Evolutionary conservation across 2,113 vertebrate genomes (phyloP).

Genomic region (Dasypus novemcinctus): DNA sequence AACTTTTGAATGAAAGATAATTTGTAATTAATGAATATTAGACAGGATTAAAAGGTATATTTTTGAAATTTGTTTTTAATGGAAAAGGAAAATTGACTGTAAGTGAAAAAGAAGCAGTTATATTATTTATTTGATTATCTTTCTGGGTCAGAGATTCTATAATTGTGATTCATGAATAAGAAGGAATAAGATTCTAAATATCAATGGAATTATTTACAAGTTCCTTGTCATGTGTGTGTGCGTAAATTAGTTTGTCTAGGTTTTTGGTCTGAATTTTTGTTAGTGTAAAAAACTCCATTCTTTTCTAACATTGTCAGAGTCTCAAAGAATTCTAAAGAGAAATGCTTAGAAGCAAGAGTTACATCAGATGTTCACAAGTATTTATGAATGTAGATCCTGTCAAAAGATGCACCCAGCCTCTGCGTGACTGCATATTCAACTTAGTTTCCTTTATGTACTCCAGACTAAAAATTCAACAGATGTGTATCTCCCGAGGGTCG

Average conservation of each 20-base stretch:
- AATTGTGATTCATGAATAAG: background rate
- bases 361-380: background rate
- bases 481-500: background rate
- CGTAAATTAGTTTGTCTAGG: background rate
- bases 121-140: constrained; percentile 51
- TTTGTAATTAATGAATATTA: constrained; percentile 59
- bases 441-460: background rate
- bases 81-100: background rate
- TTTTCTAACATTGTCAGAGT: background rate
- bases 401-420: rapidly evolving
- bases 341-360: background rate
- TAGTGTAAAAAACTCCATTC: background rate
- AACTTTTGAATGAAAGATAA: constrained; percentile 35
- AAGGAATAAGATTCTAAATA: background rate
- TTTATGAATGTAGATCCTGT: too few relatives aligned
- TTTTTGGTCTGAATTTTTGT: background rate
- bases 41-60: background rate
- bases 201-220: background rate
- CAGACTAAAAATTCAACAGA: background rate
- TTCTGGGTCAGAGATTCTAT: background rate
- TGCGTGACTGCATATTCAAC: background rate
- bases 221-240: background rate
- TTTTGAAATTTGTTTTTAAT: background rate
- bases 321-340: background rate
- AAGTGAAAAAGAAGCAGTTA: background rate